Conservation (phyloP, 2,113 vertebrate genomes). For the Caloenas nicobarica region DNA sequence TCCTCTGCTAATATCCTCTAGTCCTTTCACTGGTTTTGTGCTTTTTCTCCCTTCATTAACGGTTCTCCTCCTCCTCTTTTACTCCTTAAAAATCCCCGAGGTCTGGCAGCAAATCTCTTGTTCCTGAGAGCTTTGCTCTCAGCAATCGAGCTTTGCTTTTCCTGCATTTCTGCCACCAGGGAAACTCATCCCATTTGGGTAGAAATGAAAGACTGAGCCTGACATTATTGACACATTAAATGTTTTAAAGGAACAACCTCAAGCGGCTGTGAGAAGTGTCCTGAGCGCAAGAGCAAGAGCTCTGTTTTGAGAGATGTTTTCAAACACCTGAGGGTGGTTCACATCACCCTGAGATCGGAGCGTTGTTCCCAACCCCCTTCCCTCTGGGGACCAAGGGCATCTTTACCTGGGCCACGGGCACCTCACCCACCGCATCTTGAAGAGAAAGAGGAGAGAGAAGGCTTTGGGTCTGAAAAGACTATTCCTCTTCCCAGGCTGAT, state of each 20-base stretch:
- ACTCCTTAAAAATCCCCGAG: neutral
- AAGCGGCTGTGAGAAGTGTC: neutral
- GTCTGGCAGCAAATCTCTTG: neutral
- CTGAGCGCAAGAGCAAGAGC: neutral
- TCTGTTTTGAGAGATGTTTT: neutral
- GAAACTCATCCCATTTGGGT: neutral
- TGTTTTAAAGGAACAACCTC: neutral
- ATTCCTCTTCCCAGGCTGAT: neutral
- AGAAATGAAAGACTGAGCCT: neutral
- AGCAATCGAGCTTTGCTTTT: neutral
- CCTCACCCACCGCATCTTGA: neutral
- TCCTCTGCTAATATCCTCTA: neutral
- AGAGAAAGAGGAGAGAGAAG: neutral
- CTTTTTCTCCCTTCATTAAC: neutral
- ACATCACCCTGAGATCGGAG: neutral
- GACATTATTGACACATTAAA: neutral
- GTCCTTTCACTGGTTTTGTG: neutral
- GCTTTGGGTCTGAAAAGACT: neutral
- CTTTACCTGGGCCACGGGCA: neutral
- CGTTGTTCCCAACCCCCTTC: fast-evolving
- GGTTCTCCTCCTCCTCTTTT: neutral
- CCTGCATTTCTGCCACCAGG: neutral
- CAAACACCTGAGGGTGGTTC: neutral
- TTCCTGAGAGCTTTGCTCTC: neutral
- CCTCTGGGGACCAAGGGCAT: neutral